Evolutionary conservation across 1,140 invertebrate genomes (phyloP).

Genomic region (Contarinia nasturtii): DNA sequence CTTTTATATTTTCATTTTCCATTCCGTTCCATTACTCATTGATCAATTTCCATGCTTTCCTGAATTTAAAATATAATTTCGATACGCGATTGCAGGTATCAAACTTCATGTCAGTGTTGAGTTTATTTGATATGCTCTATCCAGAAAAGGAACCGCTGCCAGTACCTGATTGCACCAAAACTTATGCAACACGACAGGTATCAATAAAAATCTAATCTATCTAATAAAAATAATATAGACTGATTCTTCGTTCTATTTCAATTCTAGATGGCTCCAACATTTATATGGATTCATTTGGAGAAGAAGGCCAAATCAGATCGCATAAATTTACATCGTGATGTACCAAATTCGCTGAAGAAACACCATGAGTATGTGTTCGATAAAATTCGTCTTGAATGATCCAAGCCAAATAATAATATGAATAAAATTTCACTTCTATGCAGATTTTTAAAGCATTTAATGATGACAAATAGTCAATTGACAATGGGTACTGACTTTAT

Average conservation of each 20-base stretch:
- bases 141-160: conserved; percentile 77
- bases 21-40: too few relatives aligned
- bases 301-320: conserved; percentile 81
- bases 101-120: conserved; percentile 79
- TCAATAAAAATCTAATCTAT: neutral
- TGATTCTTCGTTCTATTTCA: too few relatives aligned
- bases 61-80: too few relatives aligned
- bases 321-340: conserved; percentile 51
- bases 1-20: too few relatives aligned
- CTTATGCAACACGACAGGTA: conserved; percentile 62
- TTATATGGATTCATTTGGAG: conserved; percentile 89
- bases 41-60: too few relatives aligned
- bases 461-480: conserved; percentile 44
- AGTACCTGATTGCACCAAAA: conserved; percentile 72
- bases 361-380: conserved; percentile 51
- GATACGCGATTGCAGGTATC: conserved; percentile 47
- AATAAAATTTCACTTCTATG: conserved; percentile 4
- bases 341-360: conserved; percentile 64
- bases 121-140: conserved; percentile 81
- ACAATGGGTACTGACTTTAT: conserved; percentile 64
- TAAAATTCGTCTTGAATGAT: neutral
- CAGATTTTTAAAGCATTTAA: conserved; percentile 65
- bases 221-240: too few relatives aligned
- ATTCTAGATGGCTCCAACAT: conserved; percentile 70
- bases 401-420: neutral